Evolutionary conservation across 1,140 invertebrate species (phyloP), one percentile per base, ranked within the genome.

Genomic region (Zaprionus ghesquierei): DNA sequence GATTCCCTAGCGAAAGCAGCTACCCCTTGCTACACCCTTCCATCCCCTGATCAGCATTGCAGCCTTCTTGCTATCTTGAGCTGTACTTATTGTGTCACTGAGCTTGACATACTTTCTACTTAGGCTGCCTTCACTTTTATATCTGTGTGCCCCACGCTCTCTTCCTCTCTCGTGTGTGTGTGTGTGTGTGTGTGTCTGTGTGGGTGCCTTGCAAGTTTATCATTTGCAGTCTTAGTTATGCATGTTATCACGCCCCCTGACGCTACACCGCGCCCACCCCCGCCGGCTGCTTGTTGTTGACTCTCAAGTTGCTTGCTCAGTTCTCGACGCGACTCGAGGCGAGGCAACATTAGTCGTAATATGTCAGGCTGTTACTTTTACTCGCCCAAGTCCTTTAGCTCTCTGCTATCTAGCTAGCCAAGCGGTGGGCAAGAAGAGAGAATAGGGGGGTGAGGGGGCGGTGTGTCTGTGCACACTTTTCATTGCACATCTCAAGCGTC

Each of bases 101-200:
- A 87, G 82, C 82, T 87, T 87, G 82, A 87, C 82, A 87, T 79
- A 87, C 84, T 89, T 86, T 87, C 84, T 75, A 86, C 81, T 86
- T 75, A 70, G 73, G 44, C 74, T 68, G 73, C 61, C 59, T 77
- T 63, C 65, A 65, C 74, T 77, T 54, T 62, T 53, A 60, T 79
- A 55, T 41, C 35, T 38, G 35, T 38, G 35, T 38, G 35, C 6
- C 13, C 5, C 35, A 41, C 35, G 5, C 35, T 1, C 6, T 8
- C n/a, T 3, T 5, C 0, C 6, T 8, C n/a, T 2, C n/a, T 15
- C 18, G n/a, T 41, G 33, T 15, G 5, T 8, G 15, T 63, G 18
- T 25, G 13, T 53, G 22, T 27, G 1, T 60, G 2, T 31, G 18
- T 10, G 9, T 38, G 20, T 58, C n/a, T 59, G 33, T 70, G 31